Evolutionary conservation across 1,140 invertebrate species (phyloP), one percentile per base, ranked within the genome.

Genomic region (Zaprionus capensis): DNA sequence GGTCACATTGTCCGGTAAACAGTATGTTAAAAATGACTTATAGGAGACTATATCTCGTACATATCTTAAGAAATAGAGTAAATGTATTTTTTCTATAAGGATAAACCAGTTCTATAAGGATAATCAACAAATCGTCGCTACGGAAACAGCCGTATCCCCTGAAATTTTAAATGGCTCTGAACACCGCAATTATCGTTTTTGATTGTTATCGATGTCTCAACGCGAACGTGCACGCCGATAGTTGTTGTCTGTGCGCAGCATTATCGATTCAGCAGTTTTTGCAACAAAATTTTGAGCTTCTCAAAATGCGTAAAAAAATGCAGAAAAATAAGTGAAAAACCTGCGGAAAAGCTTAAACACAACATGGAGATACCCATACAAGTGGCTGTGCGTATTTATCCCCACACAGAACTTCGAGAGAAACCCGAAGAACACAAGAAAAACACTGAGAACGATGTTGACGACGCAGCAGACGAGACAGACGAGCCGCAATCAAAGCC

Each of bases 321-420:
- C 44, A 34, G 36, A 55, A 56, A 55, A 51, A 24, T 28, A 72
- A 68, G 69, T 88, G 76, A 88, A 83, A 74, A 68, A 46, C 20
- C 38, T 26, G 46, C 55, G 14, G 46, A 12, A 20, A 51, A 72
- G 41, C 70, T 38, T 59, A 51, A 70, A 49, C 6, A 44, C 53
- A 78, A 31, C 49, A 93, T 95, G 94, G 94, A 95, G 93, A 94
- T 94, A 71, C 94, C 94, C 46, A 94, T 95, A 57, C 94, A 94
- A 94, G 94, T 95, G 68, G 94, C 94, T 22, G 94, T 94, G 68
- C 93, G 94, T 34, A 92, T 94, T 58, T 94, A 93, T 68, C 93
- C 93, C 17, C 68, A 80, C 62, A 88, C 93, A 56, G 91, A 83
- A 28, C 92, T 93, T 71, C 93, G 71, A 49, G 38, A 36, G 1